phyloP scores from a whole-genome alignment of 2,797 vertebrate species.

The Microctenopoma lineatum region DNA sequence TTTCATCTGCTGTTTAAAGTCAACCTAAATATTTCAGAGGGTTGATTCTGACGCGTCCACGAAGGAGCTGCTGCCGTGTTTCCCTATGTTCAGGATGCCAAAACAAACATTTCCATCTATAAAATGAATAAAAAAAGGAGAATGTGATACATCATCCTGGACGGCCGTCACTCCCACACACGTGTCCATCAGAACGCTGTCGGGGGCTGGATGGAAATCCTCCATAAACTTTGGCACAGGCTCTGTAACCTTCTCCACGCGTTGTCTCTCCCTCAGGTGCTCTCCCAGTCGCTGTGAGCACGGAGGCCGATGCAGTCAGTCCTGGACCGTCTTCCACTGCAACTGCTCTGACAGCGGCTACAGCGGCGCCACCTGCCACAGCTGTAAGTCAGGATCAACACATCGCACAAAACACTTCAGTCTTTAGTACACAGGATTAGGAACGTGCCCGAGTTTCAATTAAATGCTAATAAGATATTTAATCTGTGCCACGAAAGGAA shows the following conservation, averaged over 20 bases:
- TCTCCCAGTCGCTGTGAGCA: conserved; percentile 93
- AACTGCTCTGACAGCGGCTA: conserved; percentile 90
- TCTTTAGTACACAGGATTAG: too few species aligned
- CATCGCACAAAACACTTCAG: too few species aligned
- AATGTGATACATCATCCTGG: background rate
- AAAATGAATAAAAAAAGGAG: background rate
- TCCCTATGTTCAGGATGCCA: conserved; percentile 34
- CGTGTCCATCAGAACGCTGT: background rate
- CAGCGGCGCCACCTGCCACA: conserved; percentile 89
- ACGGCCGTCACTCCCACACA: background rate
- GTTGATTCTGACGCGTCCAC: background rate
- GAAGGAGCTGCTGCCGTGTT: conserved; percentile 1
- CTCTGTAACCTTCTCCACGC: background rate
- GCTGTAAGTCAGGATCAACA: conserved; percentile 85
- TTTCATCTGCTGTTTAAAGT: background rate
- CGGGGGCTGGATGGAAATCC: background rate
- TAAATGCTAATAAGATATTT: too few species aligned
- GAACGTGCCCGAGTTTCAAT: too few species aligned
- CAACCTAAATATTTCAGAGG: background rate
- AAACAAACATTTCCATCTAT: conserved; percentile 24
- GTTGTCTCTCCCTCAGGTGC: conserved; percentile 79
- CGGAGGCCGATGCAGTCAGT: conserved; percentile 88
- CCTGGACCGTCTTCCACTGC: conserved; percentile 89
- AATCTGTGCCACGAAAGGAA: too few species aligned
- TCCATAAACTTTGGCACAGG: background rate